Evolutionary conservation across 2,888 invertebrate species (phyloP).

Genomic region (Napeogenes sylphis): DNA sequence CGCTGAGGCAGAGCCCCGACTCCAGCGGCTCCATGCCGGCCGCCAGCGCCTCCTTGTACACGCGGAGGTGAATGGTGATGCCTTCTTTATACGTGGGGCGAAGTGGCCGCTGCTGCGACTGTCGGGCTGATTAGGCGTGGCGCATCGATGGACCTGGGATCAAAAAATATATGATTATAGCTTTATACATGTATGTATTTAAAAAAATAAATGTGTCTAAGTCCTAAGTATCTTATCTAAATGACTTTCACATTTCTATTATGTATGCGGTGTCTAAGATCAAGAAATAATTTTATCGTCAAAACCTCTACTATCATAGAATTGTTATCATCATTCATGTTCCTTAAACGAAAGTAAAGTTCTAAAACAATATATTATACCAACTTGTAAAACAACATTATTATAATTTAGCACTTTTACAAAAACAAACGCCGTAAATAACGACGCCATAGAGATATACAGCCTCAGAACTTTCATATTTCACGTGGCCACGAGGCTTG

Average conservation of each 20-base stretch:
- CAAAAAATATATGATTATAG: slow-evolving; percentile 3
- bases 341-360: too few species aligned
- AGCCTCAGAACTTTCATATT: slow-evolving; percentile 70
- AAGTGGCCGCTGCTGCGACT: slow-evolving; percentile 40
- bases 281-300: too few species aligned
- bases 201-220: too few species aligned
- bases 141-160: slow-evolving; percentile 27
- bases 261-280: too few species aligned
- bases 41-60: slow-evolving; percentile 79
- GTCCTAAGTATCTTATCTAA: too few species aligned
- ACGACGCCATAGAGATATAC: slow-evolving; percentile 63
- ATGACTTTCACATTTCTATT: too few species aligned
- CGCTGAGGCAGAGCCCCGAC: slow-evolving; percentile 85
- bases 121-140: slow-evolving; percentile 11
- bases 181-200: too few species aligned
- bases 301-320: too few species aligned
- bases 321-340: too few species aligned
- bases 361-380: too few species aligned
- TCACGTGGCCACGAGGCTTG: slow-evolving; percentile 63
- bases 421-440: slow-evolving; percentile 66
- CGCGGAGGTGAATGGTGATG: slow-evolving; percentile 76
- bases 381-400: too few species aligned
- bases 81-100: slow-evolving; percentile 40
- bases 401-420: slow-evolving; percentile 26
- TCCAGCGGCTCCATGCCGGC: slow-evolving; percentile 83